Percentiles rank a stretch among this genome's conserved stretches.
Evolutionary conservation across 2,888 invertebrate genomes (phyloP).

Genomic region (Protophormia terraenovae): DNA sequence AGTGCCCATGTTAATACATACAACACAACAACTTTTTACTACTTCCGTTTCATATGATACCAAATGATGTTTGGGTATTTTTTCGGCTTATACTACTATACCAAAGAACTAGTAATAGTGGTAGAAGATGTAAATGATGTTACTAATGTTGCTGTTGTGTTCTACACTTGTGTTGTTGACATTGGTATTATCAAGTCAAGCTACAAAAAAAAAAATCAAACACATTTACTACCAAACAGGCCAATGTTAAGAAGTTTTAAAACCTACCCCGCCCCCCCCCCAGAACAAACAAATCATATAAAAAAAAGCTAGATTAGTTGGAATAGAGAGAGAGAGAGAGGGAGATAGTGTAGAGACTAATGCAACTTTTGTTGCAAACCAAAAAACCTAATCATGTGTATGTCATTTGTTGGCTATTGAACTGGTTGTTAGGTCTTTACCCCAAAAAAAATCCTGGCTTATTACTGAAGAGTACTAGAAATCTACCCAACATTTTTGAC

Average conservation of each 20-base stretch:
- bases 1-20: slow-evolving; percentile 46
- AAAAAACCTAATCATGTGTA: slow-evolving; percentile 27
- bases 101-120: background rate
- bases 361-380: background rate
- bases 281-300: background rate
- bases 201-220: slow-evolving; percentile 11
- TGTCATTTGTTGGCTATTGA: slow-evolving; percentile 18
- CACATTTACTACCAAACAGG: background rate
- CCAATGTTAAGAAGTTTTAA: background rate
- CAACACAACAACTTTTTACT: slow-evolving; percentile 33
- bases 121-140: slow-evolving; percentile 12
- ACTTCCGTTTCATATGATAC: slow-evolving; percentile 52
- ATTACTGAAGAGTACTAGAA: too few relatives aligned
- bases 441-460: too few relatives aligned
- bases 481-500: background rate
- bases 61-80: slow-evolving; percentile 34
- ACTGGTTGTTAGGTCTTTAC: too few relatives aligned
- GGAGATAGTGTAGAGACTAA: background rate
- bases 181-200: slow-evolving; percentile 57
- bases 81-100: background rate
- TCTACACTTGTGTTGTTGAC: slow-evolving; percentile 51
- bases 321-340: too few relatives aligned
- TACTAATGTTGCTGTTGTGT: slow-evolving; percentile 48
- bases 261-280: background rate
- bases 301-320: background rate